Evolutionary conservation across 1,140 invertebrate genomes (phyloP).

Genomic region (Aricia agestis): DNA sequence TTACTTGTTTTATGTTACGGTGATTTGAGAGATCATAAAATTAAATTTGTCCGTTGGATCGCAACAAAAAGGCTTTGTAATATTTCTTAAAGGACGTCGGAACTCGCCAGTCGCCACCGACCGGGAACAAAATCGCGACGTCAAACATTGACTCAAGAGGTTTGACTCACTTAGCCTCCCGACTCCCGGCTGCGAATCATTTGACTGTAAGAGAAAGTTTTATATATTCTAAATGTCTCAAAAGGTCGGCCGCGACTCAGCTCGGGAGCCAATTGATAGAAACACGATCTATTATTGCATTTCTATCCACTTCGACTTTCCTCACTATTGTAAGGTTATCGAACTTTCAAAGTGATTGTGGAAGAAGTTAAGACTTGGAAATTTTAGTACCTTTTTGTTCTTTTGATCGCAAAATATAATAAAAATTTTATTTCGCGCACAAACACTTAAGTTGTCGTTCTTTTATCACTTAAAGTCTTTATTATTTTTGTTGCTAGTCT

Average conservation of each 20-base stretch:
- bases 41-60: background rate
- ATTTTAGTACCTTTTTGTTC: constrained; percentile 16
- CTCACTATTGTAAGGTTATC: constrained; percentile 21
- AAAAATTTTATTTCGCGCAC: background rate
- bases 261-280: constrained; percentile 43
- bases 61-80: constrained; percentile 4
- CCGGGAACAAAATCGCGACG: constrained; percentile 64
- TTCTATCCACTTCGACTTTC: constrained; percentile 29
- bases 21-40: background rate
- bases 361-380: constrained; percentile 18
- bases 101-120: constrained; percentile 34
- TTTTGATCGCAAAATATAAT: background rate
- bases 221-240: constrained; percentile 63
- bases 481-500: too few relatives aligned
- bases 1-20: constrained; percentile 3
- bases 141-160: constrained; percentile 73
- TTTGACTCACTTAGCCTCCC: constrained; percentile 66
- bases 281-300: constrained; percentile 44
- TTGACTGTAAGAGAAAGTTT: constrained; percentile 59
- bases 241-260: constrained; percentile 48
- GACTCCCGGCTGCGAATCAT: constrained; percentile 63
- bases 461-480: too few relatives aligned
- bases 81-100: background rate
- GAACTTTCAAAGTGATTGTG: constrained; percentile 19
- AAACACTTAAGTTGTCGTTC: background rate